phyloP scores from a whole-genome alignment of 2,888 invertebrate species.

The Netelia melanura region DNA sequence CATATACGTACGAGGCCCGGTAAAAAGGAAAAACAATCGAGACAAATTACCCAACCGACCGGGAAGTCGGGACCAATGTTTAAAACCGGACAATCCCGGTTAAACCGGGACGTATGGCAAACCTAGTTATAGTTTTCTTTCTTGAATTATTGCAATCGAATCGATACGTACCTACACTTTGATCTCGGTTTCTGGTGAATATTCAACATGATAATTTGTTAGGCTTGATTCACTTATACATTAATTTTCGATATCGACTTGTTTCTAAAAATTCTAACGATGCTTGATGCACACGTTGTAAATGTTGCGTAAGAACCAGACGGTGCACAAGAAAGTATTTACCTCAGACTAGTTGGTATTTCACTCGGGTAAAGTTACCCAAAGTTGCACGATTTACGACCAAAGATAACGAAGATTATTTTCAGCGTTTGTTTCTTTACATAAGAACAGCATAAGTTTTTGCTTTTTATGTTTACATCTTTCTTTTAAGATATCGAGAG shows the following conservation, averaged over 20 bases:
- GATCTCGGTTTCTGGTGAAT: background rate
- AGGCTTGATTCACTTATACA: background rate
- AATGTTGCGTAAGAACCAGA: constrained; percentile 29
- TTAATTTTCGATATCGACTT: background rate
- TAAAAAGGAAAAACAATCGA: no score
- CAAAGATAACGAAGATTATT: no score
- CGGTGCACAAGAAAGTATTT: background rate
- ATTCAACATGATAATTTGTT: background rate
- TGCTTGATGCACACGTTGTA: background rate
- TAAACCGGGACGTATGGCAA: no score
- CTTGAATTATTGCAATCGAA: constrained; percentile 15
- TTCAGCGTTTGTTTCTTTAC: no score
- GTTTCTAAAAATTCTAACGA: background rate
- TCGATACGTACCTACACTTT: background rate
- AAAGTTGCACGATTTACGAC: constrained; percentile 13
- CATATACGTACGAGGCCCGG: no score
- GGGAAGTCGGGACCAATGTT: no score
- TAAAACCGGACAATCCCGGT: no score
- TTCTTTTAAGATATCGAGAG: background rate
- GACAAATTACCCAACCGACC: no score
- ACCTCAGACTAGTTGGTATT: background rate
- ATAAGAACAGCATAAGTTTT: no score
- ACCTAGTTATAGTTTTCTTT: background rate
- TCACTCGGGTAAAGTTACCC: constrained; percentile 7
- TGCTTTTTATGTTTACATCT: background rate